A percentile compares a stretch with the other conserved stretches of the same genome.
These are phyloP conservation scores for Drosophila rellima DNA, from an alignment of 2,888 invertebrate genomes.

Conservation along the genomic window DNA sequence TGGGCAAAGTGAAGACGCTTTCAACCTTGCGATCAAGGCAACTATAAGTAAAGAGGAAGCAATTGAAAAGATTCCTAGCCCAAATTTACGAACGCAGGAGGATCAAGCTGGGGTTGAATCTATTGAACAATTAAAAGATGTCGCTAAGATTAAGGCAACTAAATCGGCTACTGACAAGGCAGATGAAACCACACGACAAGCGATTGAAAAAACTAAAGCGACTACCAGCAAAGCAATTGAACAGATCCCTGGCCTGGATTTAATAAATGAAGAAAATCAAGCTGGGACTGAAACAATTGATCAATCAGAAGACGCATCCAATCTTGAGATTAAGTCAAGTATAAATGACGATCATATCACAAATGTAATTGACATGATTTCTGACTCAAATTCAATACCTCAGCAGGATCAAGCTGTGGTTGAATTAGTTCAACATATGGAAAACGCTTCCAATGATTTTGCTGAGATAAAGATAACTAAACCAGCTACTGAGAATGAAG, in stretches of 20 bases:
- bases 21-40: not conserved
- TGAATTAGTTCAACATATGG: no score
- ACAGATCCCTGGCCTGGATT: constrained; percentile 16
- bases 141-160: not conserved
- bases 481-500: not conserved
- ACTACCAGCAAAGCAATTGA: not conserved
- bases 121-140: not conserved
- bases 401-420: no score
- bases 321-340: not conserved
- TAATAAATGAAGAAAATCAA: not conserved
- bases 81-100: not conserved
- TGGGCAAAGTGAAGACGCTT: no score
- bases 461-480: not conserved
- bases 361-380: no score
- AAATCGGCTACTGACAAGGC: not conserved
- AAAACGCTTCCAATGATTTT: no score
- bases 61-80: constrained; percentile 7
- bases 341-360: no score
- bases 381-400: no score
- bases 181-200: not conserved
- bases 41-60: no score
- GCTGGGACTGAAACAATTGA: not conserved
- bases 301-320: no score
- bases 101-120: not conserved
- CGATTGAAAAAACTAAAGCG: not conserved